Percentiles rank a stretch among this genome's conserved stretches.
Evolutionary conservation across 2,888 invertebrate genomes (phyloP).

Genomic region (Zaprionus bogoriensis): DNA sequence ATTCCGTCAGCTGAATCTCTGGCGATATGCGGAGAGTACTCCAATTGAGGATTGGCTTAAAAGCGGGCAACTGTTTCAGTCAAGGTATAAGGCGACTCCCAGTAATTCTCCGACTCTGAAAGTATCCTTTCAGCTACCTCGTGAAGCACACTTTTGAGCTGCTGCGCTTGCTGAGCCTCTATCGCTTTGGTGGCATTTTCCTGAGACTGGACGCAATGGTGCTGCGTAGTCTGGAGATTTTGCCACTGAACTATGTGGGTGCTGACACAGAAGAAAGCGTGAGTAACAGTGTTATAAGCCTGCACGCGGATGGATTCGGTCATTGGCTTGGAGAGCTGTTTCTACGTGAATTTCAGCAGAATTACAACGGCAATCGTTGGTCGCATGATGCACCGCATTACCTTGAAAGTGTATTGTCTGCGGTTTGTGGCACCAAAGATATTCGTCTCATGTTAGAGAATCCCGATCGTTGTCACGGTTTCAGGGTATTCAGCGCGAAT

Average conservation of each 20-base stretch:
- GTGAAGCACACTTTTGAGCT: conserved; percentile 77
- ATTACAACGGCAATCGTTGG: background rate
- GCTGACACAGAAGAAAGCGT: conserved; percentile 84
- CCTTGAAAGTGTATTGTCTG: background rate
- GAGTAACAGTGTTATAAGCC: conserved; percentile 87
- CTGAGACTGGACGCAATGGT: conserved; percentile 90
- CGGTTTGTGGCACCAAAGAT: conserved; percentile 5
- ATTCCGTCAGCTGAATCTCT: conserved; percentile 7
- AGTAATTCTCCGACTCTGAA: too few species aligned
- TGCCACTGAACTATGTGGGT: conserved; percentile 77
- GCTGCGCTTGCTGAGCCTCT: conserved; percentile 83
- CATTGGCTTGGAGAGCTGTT: too few species aligned
- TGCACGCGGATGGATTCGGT: conserved; percentile 81
- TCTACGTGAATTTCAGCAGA: background rate
- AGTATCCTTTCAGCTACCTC: background rate
- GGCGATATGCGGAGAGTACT: background rate
- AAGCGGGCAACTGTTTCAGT: background rate
- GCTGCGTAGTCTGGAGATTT: conserved; percentile 82
- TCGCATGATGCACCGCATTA: background rate
- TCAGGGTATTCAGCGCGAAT: background rate
- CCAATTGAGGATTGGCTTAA: conserved; percentile 10
- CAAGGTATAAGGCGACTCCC: background rate
- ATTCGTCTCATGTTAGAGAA: background rate
- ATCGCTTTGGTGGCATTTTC: conserved; percentile 91
- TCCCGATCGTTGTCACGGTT: conserved; percentile 1